phyloP scores from a whole-genome alignment of 92 coral and sea anemone genomes.

The Montipora capitata region DNA sequence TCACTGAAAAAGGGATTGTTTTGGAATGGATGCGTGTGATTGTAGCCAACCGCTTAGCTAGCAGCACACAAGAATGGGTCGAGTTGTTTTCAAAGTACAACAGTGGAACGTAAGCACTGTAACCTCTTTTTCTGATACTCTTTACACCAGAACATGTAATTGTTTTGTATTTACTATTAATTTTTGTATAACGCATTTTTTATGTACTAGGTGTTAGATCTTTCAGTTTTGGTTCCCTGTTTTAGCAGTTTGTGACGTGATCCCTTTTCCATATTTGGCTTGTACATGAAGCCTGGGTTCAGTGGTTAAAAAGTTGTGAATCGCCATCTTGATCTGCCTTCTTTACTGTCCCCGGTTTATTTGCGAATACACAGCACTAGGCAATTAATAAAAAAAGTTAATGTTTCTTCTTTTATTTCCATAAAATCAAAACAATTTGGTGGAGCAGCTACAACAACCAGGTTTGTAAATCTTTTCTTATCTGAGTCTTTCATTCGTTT shows the following conservation, averaged over 20 bases:
- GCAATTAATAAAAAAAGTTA: too few species aligned
- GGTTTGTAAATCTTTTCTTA: slow-evolving; percentile 45
- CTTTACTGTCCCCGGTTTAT: too few species aligned
- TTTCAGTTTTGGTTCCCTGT: too few species aligned
- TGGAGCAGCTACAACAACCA: slow-evolving; percentile 76
- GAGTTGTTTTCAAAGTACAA: slow-evolving; percentile 84
- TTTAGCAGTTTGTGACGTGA: too few species aligned
- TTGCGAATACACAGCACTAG: too few species aligned
- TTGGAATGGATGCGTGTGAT: slow-evolving; percentile 91
- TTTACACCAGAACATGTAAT: too few species aligned
- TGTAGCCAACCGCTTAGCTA: slow-evolving; percentile 91
- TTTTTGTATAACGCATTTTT: background rate
- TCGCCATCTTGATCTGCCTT: too few species aligned
- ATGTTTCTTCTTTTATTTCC: background rate
- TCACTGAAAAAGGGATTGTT: slow-evolving; percentile 72
- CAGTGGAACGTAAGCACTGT: slow-evolving; percentile 96
- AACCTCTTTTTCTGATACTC: background rate
- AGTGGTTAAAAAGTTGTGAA: too few species aligned
- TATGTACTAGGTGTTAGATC: too few species aligned
- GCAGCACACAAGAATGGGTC: slow-evolving; percentile 84
- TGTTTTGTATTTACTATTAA: too few species aligned
- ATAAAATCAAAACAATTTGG: background rate
- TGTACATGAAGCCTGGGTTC: too few species aligned
- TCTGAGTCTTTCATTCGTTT: background rate
- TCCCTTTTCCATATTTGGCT: too few species aligned